A percentile compares a stretch with the other conserved stretches of the same genome.
phyloP scores from a whole-genome alignment of 2,113 vertebrate species.

The Acanthochromis polyacanthus region DNA sequence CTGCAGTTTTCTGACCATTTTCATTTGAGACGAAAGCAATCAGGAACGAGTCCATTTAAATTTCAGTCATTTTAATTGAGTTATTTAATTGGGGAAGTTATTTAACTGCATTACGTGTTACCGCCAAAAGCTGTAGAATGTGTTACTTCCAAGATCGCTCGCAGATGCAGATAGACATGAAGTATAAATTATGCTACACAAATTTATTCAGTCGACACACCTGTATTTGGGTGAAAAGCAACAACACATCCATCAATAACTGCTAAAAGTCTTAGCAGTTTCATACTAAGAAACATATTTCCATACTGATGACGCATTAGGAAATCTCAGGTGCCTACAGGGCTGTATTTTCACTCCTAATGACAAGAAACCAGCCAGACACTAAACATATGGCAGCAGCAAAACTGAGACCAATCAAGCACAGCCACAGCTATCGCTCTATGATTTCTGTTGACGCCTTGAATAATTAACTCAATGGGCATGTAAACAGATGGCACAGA shows the following conservation, averaged over 20 bases:
- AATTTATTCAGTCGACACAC: slow-evolving; percentile 12
- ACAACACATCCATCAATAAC: neutral
- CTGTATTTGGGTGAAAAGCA: neutral
- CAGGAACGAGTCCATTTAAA: no score
- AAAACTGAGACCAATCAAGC: slow-evolving; percentile 49
- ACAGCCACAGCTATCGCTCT: slow-evolving; percentile 1
- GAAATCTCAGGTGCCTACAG: slow-evolving; percentile 16
- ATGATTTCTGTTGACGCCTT: slow-evolving; percentile 52
- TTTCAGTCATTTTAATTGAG: no score
- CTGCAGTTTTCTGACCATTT: no score
- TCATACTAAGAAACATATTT: neutral
- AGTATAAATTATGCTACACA: neutral
- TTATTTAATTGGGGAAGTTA: no score
- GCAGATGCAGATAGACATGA: neutral
- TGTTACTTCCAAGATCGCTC: neutral
- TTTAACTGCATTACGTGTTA: no score
- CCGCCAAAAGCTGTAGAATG: no score
- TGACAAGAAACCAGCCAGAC: slow-evolving; percentile 39
- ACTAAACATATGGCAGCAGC: slow-evolving; percentile 63
- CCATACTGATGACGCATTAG: slow-evolving; percentile 9
- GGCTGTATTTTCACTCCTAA: slow-evolving; percentile 23
- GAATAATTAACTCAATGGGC: slow-evolving; percentile 73
- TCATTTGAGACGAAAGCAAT: no score
- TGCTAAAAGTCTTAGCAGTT: slow-evolving; percentile 5
- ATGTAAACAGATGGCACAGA: slow-evolving; percentile 70